These are phyloP conservation scores for Metaphire vulgaris DNA, from an alignment of 1,140 invertebrate genomes.

Conservation along the genomic window DNA sequence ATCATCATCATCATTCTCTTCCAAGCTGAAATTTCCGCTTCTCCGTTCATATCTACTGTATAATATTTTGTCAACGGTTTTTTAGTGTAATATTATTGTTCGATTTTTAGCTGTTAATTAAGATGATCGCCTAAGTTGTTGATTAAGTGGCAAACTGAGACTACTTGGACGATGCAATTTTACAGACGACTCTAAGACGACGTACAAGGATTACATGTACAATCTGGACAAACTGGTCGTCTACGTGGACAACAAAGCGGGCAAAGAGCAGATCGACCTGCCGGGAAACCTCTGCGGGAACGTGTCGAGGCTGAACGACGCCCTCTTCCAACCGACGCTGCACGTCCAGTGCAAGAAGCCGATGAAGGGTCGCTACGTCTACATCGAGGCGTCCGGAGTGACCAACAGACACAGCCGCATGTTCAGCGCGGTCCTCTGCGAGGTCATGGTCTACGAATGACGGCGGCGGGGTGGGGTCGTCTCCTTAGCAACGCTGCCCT, in stretches of 20 bases:
- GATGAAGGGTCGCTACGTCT: slow-evolving; percentile 56
- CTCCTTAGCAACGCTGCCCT: background rate
- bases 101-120: too few species aligned
- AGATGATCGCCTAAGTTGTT: too few species aligned
- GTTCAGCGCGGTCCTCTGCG: slow-evolving; percentile 57
- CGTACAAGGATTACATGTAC: slow-evolving; percentile 55
- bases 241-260: slow-evolving; percentile 54
- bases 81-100: too few species aligned
- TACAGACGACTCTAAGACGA: slow-evolving; percentile 49
- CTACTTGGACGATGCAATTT: too few species aligned
- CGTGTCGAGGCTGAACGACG: slow-evolving; percentile 55
- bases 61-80: too few species aligned
- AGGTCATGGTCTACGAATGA: slow-evolving; percentile 56
- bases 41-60: too few species aligned
- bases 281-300: slow-evolving; percentile 53
- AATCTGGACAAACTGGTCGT: slow-evolving; percentile 57
- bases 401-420: slow-evolving; percentile 55
- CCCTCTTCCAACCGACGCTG: slow-evolving; percentile 53
- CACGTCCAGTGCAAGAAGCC: slow-evolving; percentile 54
- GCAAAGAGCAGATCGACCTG: slow-evolving; percentile 37
- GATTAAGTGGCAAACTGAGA: too few species aligned
- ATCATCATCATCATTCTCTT: too few species aligned
- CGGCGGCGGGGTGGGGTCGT: background rate
- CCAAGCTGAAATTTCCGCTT: too few species aligned
- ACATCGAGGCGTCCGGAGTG: slow-evolving; percentile 56